A percentile compares a stretch with the other conserved stretches of the same genome.
These are phyloP conservation scores for Dendrocincla tyrannina DNA, from an alignment of 2,797 vertebrate genomes.

Conservation along the genomic window DNA sequence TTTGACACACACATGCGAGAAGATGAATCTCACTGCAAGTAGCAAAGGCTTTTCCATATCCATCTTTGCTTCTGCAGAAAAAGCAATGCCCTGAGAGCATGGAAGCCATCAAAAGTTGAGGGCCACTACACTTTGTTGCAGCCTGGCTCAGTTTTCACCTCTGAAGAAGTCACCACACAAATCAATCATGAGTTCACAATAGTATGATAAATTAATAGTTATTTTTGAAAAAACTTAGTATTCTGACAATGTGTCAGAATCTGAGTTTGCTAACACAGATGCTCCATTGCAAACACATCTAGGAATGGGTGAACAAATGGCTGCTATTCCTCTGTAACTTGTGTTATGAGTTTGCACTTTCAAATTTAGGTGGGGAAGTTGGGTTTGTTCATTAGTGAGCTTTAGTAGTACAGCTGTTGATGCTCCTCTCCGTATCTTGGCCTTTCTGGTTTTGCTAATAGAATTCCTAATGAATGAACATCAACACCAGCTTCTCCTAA, in stretches of 20 bases:
- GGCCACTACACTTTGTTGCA: background rate
- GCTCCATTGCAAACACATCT: background rate
- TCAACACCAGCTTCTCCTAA: background rate
- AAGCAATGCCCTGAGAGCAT: accelerated
- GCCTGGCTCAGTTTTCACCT: background rate
- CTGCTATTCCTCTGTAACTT: background rate
- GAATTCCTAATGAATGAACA: background rate
- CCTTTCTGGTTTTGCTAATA: background rate
- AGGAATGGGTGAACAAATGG: background rate
- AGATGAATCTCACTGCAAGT: background rate
- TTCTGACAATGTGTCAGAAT: background rate
- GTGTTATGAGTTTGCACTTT: background rate
- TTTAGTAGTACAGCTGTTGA: background rate
- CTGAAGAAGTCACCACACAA: background rate
- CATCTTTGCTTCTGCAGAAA: background rate
- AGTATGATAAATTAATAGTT: background rate
- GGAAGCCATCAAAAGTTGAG: background rate
- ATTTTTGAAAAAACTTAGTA: background rate
- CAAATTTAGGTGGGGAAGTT: background rate
- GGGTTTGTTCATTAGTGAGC: background rate
- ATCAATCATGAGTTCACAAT: background rate
- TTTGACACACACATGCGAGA: background rate
- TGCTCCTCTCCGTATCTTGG: background rate
- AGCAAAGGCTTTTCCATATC: background rate
- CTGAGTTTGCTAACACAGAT: background rate